These are phyloP conservation scores for Brachionus plicatilis DNA, from an alignment of 1,140 invertebrate genomes.

Conservation along the genomic window DNA sequence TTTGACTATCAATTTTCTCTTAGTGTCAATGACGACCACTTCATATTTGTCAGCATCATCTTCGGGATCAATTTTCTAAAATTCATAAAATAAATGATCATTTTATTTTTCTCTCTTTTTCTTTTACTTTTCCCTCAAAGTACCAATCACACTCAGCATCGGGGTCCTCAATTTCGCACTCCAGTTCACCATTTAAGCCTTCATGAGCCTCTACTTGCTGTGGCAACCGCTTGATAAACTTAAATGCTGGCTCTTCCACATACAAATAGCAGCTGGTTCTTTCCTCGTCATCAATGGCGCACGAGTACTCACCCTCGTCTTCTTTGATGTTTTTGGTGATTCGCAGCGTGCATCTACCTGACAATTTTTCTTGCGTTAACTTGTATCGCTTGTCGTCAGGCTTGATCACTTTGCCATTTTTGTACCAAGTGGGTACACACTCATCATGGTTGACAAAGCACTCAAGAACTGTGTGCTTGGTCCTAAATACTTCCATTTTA, in stretches of 20 bases:
- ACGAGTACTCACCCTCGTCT: slow-evolving; percentile 36
- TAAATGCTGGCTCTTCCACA: slow-evolving; percentile 39
- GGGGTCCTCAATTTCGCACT: slow-evolving; percentile 31
- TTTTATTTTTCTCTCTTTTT: not conserved
- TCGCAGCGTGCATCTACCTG: slow-evolving; percentile 26
- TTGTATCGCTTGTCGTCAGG: slow-evolving; percentile 38
- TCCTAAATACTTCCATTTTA: slow-evolving; percentile 41
- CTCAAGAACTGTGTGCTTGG: slow-evolving; percentile 35
- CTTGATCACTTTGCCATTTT: slow-evolving; percentile 23
- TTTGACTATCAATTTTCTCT: slow-evolving; percentile 32
- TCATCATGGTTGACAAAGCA: slow-evolving; percentile 36
- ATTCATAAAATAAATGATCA: not conserved
- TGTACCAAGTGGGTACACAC: slow-evolving; percentile 30
- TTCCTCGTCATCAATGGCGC: slow-evolving; percentile 34
- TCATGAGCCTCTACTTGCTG: slow-evolving; percentile 6
- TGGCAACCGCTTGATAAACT: slow-evolving; percentile 38
- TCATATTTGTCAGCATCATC: slow-evolving; percentile 36
- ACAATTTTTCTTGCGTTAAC: slow-evolving; percentile 11
- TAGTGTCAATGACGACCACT: not conserved
- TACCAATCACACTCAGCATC: slow-evolving; percentile 41
- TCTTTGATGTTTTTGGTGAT: slow-evolving; percentile 23
- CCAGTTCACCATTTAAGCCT: not conserved
- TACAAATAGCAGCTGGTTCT: slow-evolving; percentile 40
- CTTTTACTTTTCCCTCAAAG: slow-evolving; percentile 15
- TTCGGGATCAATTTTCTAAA: not conserved